Base-by-base conservation (phyloP, 1,140 invertebrate genomes). In the Tetramorium alpestre region DNA sequence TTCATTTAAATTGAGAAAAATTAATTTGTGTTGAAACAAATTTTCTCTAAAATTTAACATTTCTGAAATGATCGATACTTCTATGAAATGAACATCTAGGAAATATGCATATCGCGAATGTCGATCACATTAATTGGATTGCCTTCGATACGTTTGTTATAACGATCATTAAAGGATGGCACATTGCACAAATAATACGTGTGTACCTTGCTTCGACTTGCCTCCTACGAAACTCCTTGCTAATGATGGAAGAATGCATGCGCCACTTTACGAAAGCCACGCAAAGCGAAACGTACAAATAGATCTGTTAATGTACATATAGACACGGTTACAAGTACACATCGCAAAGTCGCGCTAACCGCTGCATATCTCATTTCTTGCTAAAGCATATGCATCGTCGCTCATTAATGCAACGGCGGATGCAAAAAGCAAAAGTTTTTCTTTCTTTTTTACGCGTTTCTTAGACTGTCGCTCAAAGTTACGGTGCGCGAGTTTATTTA, bases 271-370 rank as follows among this genome's bases (percentile, higher is more conserved):
- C 11, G 54, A 11, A 28, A 47, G 22, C 8, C 11, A 38, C 47
- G 54, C 47, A 64, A 22, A 67, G 47, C 41, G 65, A 69, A 88
- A 44, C 67, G 56, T 54, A 65, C 78, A 75, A 87, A 75, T 65
- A 85, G 25, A 22, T 76, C 69, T 18, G 33, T 56, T 44, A 25
- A 73, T 38, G 65, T 82, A 72, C 33, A 28, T 28, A 18, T 38
- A 49, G 18, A 33, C 18, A 22, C 51, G 13, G 11, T 70, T 60
- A 44, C 16, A 49, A 22, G 51, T 82, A 58, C 38, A 54, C 38
- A 44, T 16, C 1, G 38, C 25, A 58, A 44, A 18, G 13, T 60
- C 41, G 18, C 54, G 69, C 69, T 18, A 38, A 73, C 54, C 62
- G 54, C 38, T 73, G 56, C 44, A n/a, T 62, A n/a, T 62, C 54